Evolutionary conservation across 1,140 invertebrate species (phyloP).

Genomic region (Pseudobourletiella spinata): DNA sequence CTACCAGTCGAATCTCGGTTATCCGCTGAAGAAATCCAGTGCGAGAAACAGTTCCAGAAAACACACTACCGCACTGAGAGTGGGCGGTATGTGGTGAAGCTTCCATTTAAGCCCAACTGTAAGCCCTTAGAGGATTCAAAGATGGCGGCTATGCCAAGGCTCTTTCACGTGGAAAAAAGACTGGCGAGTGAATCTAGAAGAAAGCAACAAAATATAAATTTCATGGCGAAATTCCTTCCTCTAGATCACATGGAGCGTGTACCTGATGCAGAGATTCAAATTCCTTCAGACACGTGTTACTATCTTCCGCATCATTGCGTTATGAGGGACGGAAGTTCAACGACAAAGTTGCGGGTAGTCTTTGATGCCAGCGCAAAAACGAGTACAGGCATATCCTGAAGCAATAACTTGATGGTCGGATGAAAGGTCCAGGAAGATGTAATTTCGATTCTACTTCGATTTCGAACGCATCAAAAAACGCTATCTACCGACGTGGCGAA

Average conservation of each 20-base stretch:
- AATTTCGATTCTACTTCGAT: slow-evolving; percentile 40
- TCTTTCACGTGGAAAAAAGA: slow-evolving; percentile 32
- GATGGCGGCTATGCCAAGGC: slow-evolving; percentile 27
- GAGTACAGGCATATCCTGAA: neutral
- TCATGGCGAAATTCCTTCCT: slow-evolving; percentile 4
- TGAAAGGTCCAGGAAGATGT: slow-evolving; percentile 40
- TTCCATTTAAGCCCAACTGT: slow-evolving; percentile 34
- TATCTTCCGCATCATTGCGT: slow-evolving; percentile 17
- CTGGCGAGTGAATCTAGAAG: slow-evolving; percentile 24
- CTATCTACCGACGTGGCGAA: slow-evolving; percentile 38
- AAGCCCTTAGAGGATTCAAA: slow-evolving; percentile 19
- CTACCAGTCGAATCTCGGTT: neutral
- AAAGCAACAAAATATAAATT: slow-evolving; percentile 7
- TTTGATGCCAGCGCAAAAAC: slow-evolving; percentile 8
- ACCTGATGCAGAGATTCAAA: slow-evolving; percentile 19
- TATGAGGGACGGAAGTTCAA: slow-evolving; percentile 2
- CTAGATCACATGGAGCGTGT: neutral
- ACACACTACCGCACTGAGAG: slow-evolving; percentile 20
- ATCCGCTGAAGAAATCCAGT: slow-evolving; percentile 23
- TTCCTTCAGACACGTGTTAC: neutral
- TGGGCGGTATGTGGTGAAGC: slow-evolving; percentile 33
- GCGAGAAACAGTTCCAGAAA: slow-evolving; percentile 33
- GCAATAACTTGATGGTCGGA: slow-evolving; percentile 35
- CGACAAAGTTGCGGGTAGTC: slow-evolving; percentile 11
- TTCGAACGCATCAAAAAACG: slow-evolving; percentile 39